Percentiles rank a stretch among this genome's conserved stretches.
phyloP scores from a whole-genome alignment of 2,113 vertebrate genomes.

The Paracanthobrama guichenoti region DNA sequence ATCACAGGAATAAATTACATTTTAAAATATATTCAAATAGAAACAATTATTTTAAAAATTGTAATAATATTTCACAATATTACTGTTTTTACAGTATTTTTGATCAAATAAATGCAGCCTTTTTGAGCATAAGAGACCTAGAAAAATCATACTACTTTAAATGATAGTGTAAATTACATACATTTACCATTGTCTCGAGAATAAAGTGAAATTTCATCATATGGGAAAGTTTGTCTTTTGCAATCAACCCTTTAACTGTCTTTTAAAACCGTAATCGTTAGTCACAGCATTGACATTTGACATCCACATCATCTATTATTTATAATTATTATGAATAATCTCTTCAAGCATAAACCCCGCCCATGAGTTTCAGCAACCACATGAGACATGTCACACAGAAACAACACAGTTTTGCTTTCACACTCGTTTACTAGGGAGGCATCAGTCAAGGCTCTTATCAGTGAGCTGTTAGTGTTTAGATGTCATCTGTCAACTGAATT shows the following conservation, averaged over 20 bases:
- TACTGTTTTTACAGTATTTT: neutral
- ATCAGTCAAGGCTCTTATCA: slow-evolving; percentile 14
- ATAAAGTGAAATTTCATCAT: neutral
- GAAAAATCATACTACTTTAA: too few relatives aligned
- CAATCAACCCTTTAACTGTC: neutral
- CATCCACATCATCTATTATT: neutral
- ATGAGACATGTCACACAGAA: slow-evolving; percentile 1
- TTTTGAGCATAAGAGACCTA: too few relatives aligned
- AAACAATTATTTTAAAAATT: too few relatives aligned
- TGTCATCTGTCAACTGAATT: slow-evolving; percentile 14
- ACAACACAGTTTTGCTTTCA: neutral
- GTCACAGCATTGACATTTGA: slow-evolving; percentile 22
- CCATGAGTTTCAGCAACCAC: neutral
- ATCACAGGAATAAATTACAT: neutral
- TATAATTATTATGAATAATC: neutral
- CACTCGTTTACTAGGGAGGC: neutral
- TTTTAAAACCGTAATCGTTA: neutral
- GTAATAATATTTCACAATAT: neutral
- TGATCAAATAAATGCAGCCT: neutral
- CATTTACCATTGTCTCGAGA: too few relatives aligned
- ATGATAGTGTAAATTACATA: neutral
- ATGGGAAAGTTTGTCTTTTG: neutral
- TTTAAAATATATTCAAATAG: neutral
- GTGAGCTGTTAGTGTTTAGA: neutral
- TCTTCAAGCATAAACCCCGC: neutral